Conservation (phyloP, 2,113 vertebrate genomes). For the Abramis brama region DNA sequence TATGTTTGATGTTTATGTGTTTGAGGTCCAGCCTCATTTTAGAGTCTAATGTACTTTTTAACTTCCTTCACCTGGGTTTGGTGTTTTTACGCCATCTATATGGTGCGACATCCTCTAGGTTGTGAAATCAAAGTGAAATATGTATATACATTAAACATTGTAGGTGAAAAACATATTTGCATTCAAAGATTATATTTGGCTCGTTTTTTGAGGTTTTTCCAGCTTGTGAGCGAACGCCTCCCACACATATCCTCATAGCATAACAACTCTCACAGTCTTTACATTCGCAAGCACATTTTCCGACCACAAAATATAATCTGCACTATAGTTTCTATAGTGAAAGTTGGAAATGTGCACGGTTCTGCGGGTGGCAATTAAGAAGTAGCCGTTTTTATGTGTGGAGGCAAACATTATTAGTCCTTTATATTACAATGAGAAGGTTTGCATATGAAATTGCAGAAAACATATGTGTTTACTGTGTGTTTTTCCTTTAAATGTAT, state of each 20-base stretch:
- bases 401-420: neutral
- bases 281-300: conserved; percentile 44
- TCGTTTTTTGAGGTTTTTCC: conserved; percentile 52
- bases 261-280: conserved; percentile 29
- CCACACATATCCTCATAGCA: conserved; percentile 53
- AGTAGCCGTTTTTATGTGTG: neutral
- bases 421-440: neutral
- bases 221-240: conserved; percentile 35
- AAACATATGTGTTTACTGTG: neutral
- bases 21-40: conserved; percentile 5
- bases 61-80: conserved; percentile 21
- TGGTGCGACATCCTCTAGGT: neutral
- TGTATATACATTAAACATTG: neutral
- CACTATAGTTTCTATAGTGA: conserved; percentile 32
- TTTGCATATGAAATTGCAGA: neutral
- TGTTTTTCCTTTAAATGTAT: neutral
- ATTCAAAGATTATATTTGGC: conserved; percentile 35
- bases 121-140: conserved; percentile 1
- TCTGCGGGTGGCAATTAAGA: neutral
- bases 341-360: neutral
- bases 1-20: conserved; percentile 26
- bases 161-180: neutral
- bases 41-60: conserved; percentile 2
- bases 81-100: neutral
- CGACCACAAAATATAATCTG: conserved; percentile 43